Evolutionary conservation across 2,888 invertebrate species (phyloP), one percentile per base, ranked within the genome.

Genomic region (Nysson spinosus): DNA sequence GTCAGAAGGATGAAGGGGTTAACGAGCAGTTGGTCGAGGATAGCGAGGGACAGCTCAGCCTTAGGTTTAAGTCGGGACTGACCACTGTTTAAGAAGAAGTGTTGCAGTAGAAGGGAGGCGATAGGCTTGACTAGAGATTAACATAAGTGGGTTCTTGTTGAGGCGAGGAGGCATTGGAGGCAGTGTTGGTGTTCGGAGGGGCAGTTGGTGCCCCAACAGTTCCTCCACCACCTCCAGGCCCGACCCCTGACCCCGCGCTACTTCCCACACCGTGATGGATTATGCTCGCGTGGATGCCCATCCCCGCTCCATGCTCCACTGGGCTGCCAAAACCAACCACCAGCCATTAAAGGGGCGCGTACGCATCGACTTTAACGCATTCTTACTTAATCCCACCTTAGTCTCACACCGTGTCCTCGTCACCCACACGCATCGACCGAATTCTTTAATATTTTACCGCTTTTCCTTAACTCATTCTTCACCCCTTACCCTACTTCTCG

Each of bases 101-200:
- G 86, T 86, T 86, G 86, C 86, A 86, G 87, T 87, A 86, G 87
- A 86, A 87, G 86, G 86, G 87, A 87, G 87, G 86, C 86, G 86
- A 86, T 86, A 87, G 87, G 84, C 86, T 87, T 86, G 91, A 92
- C 93, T 94, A 94, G 91, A 96, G 95, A 92, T 96, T 96, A 89
- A 96, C 96, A 91, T 96, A 96, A 83, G 96, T 96, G 80, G 96
- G 96, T 90, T 95, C 95, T 90, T 95, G 95, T 85, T 86, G 86
- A 84, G 87, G 86, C 86, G 87, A 86, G 83, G 88, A 88, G 81
- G 86, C 85, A 84, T 86, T 86, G 84, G 89, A 88, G 83, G 88
- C 88, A 84, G 88, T 85, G 83, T 87, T 87, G 78, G 86, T 83
- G 78, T 84, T 85, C 76, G 85, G 82, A 69, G 93, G 93, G 80